Evolutionary conservation across 1,140 invertebrate species (phyloP).

Genomic region (Dendrolimus punctatus): DNA sequence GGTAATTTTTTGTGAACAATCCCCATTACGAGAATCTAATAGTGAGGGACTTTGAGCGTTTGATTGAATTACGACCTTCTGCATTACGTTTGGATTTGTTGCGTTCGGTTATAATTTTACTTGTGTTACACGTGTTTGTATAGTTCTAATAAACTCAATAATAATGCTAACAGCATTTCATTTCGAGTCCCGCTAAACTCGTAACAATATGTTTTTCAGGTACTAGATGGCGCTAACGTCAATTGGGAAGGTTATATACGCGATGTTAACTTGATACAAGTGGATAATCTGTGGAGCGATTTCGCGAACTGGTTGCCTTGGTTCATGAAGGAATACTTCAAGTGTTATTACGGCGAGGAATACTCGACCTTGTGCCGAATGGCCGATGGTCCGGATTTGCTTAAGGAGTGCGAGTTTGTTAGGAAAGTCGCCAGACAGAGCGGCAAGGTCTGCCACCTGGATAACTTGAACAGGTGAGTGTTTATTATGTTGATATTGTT

Average conservation of each 20-base stretch:
- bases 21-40: too few species aligned
- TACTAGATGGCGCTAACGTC: constrained; percentile 73
- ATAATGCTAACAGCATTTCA: too few species aligned
- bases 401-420: constrained; percentile 72
- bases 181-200: too few species aligned
- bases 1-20: too few species aligned
- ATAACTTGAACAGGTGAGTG: constrained; percentile 76
- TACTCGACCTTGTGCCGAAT: constrained; percentile 70
- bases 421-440: constrained; percentile 67
- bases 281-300: constrained; percentile 75
- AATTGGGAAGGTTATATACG: constrained; percentile 72
- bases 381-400: constrained; percentile 50
- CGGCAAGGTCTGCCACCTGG: constrained; percentile 77
- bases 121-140: too few species aligned
- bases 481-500: constrained; percentile 16
- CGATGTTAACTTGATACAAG: constrained; percentile 75
- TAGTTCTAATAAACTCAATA: too few species aligned
- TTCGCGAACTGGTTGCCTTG: constrained; percentile 75
- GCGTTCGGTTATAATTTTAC: too few species aligned
- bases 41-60: too few species aligned
- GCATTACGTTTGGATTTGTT: too few species aligned
- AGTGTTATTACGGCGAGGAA: constrained; percentile 80
- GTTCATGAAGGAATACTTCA: constrained; percentile 72
- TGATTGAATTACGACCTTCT: too few species aligned
- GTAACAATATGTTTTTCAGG: too few species aligned